Conservation (phyloP, 2,888 invertebrate species). For the Mesorhabditis spiculigera region DNA sequence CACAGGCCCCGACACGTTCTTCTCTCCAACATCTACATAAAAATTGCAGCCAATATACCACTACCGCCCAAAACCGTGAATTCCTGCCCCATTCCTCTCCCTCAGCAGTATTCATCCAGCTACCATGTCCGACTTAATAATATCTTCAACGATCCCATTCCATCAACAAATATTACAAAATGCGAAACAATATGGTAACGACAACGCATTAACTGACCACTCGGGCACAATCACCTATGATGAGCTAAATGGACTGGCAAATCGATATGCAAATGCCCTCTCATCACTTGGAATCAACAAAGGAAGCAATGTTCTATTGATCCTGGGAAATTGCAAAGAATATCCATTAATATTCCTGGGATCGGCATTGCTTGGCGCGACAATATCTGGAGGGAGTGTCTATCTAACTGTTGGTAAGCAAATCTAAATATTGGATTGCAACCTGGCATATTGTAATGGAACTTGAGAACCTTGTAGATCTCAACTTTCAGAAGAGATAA, state of each 20-base stretch:
- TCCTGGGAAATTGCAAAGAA: constrained; percentile 38
- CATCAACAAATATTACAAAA: neutral
- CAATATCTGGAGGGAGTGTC: constrained; percentile 32
- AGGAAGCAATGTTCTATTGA: constrained; percentile 36
- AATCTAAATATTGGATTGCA: neutral
- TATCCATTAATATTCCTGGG: constrained; percentile 40
- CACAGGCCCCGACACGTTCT: no score
- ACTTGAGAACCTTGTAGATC: neutral
- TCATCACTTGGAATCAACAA: neutral
- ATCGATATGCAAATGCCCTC: constrained; percentile 1
- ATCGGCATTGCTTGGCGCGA: constrained; percentile 32
- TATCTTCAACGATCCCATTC: neutral
- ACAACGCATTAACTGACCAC: neutral
- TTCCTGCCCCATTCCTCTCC: no score
- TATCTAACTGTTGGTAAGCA: constrained; percentile 15
- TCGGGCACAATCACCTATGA: neutral
- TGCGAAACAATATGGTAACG: neutral
- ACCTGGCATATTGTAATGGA: no score
- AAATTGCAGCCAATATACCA: no score
- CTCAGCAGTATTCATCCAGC: no score
- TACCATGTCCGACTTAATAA: no score
- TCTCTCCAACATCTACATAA: no score
- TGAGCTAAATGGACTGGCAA: neutral
- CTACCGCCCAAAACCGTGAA: no score
- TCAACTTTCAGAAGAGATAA: neutral